Percentiles rank a stretch among this genome's conserved stretches.
Evolutionary conservation across 2,888 invertebrate species (phyloP).

Genomic region (Dasypogon diadema): DNA sequence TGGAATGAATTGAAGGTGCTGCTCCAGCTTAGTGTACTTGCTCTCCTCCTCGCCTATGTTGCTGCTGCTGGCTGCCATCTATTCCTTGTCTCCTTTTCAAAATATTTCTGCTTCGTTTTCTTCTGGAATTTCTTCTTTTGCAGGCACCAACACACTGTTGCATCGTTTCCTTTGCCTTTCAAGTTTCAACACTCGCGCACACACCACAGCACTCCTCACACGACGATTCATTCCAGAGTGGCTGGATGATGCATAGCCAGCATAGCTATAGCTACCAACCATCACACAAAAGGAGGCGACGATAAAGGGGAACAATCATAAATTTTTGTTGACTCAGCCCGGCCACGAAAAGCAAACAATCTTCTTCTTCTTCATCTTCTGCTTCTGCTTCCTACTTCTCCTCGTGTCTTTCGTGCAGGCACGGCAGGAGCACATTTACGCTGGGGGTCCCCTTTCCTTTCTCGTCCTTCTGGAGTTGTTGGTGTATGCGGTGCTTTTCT

Average conservation of each 20-base stretch:
- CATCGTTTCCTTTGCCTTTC: too few relatives aligned
- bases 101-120: conserved; percentile 28
- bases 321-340: conserved; percentile 52
- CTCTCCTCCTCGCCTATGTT: conserved; percentile 21
- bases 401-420: conserved; percentile 1
- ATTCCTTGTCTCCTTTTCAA: conserved; percentile 11
- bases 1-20: conserved; percentile 23
- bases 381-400: background rate
- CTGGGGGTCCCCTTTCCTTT: conserved; percentile 5
- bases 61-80: background rate
- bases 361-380: conserved; percentile 35
- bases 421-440: conserved; percentile 6
- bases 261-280: background rate
- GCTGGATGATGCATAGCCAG: too few relatives aligned
- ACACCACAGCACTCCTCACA: too few relatives aligned
- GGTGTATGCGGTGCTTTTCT: background rate
- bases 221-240: too few relatives aligned
- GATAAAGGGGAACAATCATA: conserved; percentile 44
- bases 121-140: conserved; percentile 39
- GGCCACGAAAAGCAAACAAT: conserved; percentile 48
- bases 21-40: background rate
- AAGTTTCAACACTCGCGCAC: background rate
- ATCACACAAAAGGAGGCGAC: background rate
- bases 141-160: background rate
- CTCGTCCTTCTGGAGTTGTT: conserved; percentile 3